Evolutionary conservation across 2,797 vertebrate genomes (phyloP).

Genomic region (Danionella dracula): DNA sequence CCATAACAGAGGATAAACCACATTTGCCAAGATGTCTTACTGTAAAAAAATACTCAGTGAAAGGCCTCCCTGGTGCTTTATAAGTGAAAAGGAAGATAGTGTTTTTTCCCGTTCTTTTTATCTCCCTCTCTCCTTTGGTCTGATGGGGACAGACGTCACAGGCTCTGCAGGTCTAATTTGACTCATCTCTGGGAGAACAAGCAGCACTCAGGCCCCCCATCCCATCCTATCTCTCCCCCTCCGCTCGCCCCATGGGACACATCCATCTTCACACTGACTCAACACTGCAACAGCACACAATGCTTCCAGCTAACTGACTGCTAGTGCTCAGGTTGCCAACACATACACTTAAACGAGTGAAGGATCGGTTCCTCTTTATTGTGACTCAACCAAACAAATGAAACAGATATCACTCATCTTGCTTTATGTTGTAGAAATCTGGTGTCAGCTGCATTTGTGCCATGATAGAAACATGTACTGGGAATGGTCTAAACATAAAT

Average conservation of each 20-base stretch:
- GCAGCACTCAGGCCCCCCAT: constrained; percentile 35
- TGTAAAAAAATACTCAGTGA: too few species aligned
- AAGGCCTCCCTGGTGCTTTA: constrained; percentile 15
- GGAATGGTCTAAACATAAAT: too few species aligned
- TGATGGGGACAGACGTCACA: constrained; percentile 39
- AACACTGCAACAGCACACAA: constrained; percentile 22
- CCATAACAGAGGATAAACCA: too few species aligned
- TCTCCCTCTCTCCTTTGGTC: constrained; percentile 17
- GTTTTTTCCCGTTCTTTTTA: constrained; percentile 1
- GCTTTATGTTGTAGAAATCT: too few species aligned
- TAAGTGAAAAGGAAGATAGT: not conserved
- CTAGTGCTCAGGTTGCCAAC: not conserved
- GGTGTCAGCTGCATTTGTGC: too few species aligned
- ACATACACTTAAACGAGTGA: too few species aligned
- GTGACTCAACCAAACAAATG: too few species aligned
- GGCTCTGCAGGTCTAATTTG: constrained; percentile 49
- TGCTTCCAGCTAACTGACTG: constrained; percentile 43
- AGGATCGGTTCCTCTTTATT: too few species aligned
- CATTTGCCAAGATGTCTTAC: too few species aligned
- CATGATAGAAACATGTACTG: too few species aligned
- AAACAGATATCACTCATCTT: too few species aligned
- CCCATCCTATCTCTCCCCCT: not conserved
- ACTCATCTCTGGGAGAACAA: constrained; percentile 55
- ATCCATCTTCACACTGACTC: constrained; percentile 18
- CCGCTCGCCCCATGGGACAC: constrained; percentile 7